Evolutionary conservation across 2,113 vertebrate species (phyloP), one percentile per base, ranked within the genome.

Genomic region (Sander lucioperca): DNA sequence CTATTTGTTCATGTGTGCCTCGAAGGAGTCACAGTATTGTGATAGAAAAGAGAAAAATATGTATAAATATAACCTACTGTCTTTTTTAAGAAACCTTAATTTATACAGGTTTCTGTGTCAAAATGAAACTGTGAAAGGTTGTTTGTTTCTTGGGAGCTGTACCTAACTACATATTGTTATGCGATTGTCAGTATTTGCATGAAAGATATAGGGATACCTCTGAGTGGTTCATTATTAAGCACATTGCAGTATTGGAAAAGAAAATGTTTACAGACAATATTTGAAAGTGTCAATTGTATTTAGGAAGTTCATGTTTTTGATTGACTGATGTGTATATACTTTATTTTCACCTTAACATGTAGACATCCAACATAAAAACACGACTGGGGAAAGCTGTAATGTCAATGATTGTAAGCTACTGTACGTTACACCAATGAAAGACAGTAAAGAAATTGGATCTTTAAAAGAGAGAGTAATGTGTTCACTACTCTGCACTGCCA

Each of bases 111-210:
- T 74, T 72, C 6, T 59, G 51, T 85, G 74, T 85, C 67, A 81
- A 82, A 79, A 83, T 77, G 27, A 83, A 85, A 82, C 48, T 58
- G 81, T 66, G 77, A 79, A 73, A 69, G 67, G 25, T 59, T 59
- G 23, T 63, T 74, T 74, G 61, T 78, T 86, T 83, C 48, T 48
- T 75, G n/a, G 63, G 69, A 68, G 59, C 39, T 86, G 74, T 82
- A 69, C 53, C 79, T 67, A 62, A 67, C 61, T 86, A 77, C 83
- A 69, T 85, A 53, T 68, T 89, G 76, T 89, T 50, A 78, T 50
- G 23, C 53, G 7, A 57, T 80, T 84, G 78, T 87, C 61, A 83
- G 81, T 89, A 82, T 92, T 90, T 93, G 93, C 91, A 93, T 94
- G 91, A 77, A 85, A 80, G 69, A 36, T 79, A 77, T 85, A 53